Conservation (phyloP, 2,797 vertebrate species). For the Denticeps clupeoides region DNA sequence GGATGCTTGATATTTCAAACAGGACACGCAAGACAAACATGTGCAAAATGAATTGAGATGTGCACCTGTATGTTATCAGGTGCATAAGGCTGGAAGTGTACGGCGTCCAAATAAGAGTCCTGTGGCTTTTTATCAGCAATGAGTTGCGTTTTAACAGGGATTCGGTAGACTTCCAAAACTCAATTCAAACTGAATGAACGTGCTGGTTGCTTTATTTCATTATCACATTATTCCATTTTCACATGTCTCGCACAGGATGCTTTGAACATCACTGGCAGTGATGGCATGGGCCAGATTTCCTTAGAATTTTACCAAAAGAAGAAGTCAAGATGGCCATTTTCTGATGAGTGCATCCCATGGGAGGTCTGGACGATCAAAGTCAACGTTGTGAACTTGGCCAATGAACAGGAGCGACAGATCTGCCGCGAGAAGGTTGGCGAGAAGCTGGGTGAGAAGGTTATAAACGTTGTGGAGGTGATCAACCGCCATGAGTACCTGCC, state of each 20-base stretch:
- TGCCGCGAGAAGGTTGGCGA: constrained; percentile 96
- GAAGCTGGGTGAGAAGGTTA: constrained; percentile 95
- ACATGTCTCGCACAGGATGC: constrained; percentile 64
- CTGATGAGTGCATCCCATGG: constrained; percentile 95
- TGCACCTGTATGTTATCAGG: too few relatives aligned
- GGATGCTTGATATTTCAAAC: too few relatives aligned
- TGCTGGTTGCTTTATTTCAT: too few relatives aligned
- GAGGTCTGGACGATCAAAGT: constrained; percentile 98
- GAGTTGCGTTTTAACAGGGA: too few relatives aligned
- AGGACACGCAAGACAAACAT: too few relatives aligned
- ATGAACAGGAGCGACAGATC: constrained; percentile 95
- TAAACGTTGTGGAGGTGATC: constrained; percentile 95
- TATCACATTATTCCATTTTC: neutral
- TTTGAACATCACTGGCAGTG: constrained; percentile 73
- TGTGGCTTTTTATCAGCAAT: too few relatives aligned
- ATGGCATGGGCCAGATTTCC: constrained; percentile 92
- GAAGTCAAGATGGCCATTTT: constrained; percentile 95
- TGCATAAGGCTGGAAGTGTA: too few relatives aligned
- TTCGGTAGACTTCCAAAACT: too few relatives aligned
- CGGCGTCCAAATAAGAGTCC: too few relatives aligned
- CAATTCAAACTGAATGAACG: too few relatives aligned
- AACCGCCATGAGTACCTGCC: constrained; percentile 95
- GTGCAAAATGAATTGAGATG: too few relatives aligned
- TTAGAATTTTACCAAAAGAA: constrained; percentile 99
- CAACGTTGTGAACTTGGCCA: constrained; percentile 90